Base-by-base conservation (phyloP, 2,113 vertebrate genomes). In the Apteryx mantelli region DNA sequence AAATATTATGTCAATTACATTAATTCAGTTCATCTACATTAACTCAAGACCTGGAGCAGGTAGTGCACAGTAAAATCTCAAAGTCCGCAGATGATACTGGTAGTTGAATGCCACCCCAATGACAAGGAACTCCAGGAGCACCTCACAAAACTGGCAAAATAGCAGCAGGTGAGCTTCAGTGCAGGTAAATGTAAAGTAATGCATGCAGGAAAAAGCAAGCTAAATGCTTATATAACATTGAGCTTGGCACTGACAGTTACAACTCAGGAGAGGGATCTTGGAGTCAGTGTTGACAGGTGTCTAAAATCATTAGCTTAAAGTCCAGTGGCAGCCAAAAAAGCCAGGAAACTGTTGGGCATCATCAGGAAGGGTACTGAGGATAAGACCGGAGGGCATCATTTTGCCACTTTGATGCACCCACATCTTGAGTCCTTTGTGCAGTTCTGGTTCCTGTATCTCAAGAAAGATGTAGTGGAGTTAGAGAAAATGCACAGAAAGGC, bases 121-220 rank as follows among this genome's bases (percentile, higher is more conserved):
- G 71, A 71, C 64, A 36, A 7, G 7, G 73, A 1, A 1, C 25
- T 83, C 22, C 36, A 60, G 50, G 52, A 66, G 58, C 9, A 46
- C 8, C 60, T 48, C 12, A 4, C 44, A 73, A 28, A 78, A 71
- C 38, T 52, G 40, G 36, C 17, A 88, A 73, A 46, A 65, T 73
- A 25, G 44, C 30, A 44, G 28, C 46, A 40, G 60, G 52, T 30
- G 18, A 60, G 12, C 28, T 79, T 73, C 60, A 55, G 52, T 18
- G 38, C 1, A 6, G 74, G 30, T 46, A 68, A 48, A 24, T 0
- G 0, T 58, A 3, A 30, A 16, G 36, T 53, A 40, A 60, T 55
- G 19, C 50, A 17, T 0, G 1, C 38, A 61, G 34, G 52, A 28
- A 32, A 55, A 78, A 74, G 5, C 13, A 42, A 38, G 19, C 34